These are phyloP conservation scores for Sapayoa aenigma DNA, from an alignment of 2,113 vertebrate species.

Conservation along the genomic window DNA sequence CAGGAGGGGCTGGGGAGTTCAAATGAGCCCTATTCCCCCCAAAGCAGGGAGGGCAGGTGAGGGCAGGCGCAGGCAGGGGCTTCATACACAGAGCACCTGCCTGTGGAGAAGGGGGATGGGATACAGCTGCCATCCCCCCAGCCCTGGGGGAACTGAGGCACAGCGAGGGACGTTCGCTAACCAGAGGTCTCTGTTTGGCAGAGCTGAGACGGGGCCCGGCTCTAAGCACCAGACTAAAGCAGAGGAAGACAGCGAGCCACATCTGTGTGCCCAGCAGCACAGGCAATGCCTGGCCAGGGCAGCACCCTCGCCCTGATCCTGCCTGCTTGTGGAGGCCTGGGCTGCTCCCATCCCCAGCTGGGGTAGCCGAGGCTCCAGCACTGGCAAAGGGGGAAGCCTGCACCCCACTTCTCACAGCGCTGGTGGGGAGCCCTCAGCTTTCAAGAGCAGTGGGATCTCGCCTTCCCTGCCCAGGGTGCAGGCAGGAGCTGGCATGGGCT, in stretches of 20 bases:
- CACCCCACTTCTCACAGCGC: constrained; percentile 34
- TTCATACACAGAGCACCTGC: not conserved
- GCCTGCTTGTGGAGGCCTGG: not conserved
- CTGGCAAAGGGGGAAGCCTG: constrained; percentile 50
- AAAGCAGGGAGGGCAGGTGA: not conserved
- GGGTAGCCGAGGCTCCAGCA: not conserved
- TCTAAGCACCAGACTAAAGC: constrained; percentile 66
- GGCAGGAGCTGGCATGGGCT: not conserved
- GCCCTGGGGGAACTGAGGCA: constrained; percentile 51
- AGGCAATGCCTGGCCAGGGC: not conserved
- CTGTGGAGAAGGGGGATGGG: not conserved
- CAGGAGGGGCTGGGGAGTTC: not conserved
- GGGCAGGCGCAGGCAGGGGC: not conserved
- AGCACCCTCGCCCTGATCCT: not conserved
- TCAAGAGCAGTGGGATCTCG: not conserved
- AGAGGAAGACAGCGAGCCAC: constrained; percentile 62
- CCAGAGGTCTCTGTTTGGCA: constrained; percentile 60
- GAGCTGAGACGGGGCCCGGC: constrained; percentile 41
- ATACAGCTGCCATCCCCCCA: not conserved
- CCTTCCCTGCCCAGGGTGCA: not conserved
- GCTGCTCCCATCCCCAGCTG: not conserved
- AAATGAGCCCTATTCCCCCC: not conserved
- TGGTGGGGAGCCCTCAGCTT: not conserved
- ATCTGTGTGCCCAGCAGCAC: not conserved
- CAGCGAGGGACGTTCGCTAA: constrained; percentile 2